Evolutionary conservation across 1,140 invertebrate genomes (phyloP).

Genomic region (Oreohelix idahoensis): DNA sequence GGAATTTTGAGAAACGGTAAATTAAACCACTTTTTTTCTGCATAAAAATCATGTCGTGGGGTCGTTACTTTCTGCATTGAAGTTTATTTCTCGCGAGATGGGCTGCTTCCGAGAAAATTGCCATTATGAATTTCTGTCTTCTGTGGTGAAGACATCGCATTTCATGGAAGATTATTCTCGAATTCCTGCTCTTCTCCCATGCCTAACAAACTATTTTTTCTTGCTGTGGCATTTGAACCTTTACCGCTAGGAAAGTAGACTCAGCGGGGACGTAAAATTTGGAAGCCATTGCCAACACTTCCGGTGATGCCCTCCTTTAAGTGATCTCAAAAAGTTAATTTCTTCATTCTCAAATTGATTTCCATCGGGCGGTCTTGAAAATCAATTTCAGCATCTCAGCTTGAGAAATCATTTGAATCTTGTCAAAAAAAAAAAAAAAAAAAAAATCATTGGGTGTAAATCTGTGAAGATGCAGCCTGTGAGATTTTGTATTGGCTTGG

Average conservation of each 20-base stretch:
- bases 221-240: not conserved
- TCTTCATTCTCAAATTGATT: constrained; percentile 18
- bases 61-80: not conserved
- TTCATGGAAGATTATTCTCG: not conserved
- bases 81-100: not conserved
- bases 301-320: constrained; percentile 7
- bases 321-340: constrained; percentile 17
- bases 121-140: not conserved
- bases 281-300: not conserved
- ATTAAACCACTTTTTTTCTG: not conserved
- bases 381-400: constrained; percentile 10
- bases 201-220: not conserved
- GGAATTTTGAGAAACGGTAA: not conserved
- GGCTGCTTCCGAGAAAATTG: not conserved
- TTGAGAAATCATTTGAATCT: not conserved
- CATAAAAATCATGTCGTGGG: not conserved
- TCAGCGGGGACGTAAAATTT: not conserved
- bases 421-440: not conserved
- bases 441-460: not conserved
- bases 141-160: not conserved
- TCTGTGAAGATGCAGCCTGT: not conserved
- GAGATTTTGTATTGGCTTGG: not conserved
- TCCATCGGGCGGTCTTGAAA: constrained; percentile 19
- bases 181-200: not conserved
- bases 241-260: not conserved